phyloP scores from a whole-genome alignment of 2,888 invertebrate genomes.

The Steromphala cineraria region DNA sequence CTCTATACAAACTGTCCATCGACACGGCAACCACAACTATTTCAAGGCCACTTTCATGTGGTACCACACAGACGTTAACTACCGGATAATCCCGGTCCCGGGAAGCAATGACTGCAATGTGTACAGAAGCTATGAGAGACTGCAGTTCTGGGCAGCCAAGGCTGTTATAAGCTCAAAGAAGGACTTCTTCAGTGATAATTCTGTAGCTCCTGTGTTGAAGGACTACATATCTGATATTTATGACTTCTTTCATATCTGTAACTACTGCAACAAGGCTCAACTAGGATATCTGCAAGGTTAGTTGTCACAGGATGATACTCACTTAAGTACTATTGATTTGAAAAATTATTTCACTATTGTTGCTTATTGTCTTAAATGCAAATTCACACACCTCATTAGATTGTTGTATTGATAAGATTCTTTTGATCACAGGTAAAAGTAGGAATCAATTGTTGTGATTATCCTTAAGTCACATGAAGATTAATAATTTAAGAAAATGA shows the following conservation, averaged over 20 bases:
- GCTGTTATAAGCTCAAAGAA: constrained; percentile 74
- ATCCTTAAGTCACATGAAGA: neutral
- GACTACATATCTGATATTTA: constrained; percentile 76
- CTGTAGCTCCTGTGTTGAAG: constrained; percentile 72
- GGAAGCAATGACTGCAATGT: constrained; percentile 38
- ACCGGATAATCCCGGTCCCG: constrained; percentile 72
- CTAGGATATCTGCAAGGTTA: constrained; percentile 71
- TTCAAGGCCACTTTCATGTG: constrained; percentile 78
- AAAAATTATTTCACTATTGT: too few species aligned
- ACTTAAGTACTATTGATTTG: too few species aligned
- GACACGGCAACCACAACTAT: constrained; percentile 78
- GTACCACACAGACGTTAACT: constrained; percentile 77
- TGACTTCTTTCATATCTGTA: constrained; percentile 75
- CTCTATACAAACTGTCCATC: constrained; percentile 76
- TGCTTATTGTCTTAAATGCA: too few species aligned
- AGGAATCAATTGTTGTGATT: neutral
- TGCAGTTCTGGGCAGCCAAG: constrained; percentile 74
- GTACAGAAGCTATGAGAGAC: constrained; percentile 36
- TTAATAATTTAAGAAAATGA: neutral
- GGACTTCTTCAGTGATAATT: constrained; percentile 73
- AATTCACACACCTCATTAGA: too few species aligned
- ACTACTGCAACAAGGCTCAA: constrained; percentile 69
- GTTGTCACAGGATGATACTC: neutral
- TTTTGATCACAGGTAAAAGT: neutral
- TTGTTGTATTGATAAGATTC: neutral